phyloP scores from a whole-genome alignment of 35 echinoderm and acorn worm genomes.

The Hemicentrotus pulcherrimus region DNA sequence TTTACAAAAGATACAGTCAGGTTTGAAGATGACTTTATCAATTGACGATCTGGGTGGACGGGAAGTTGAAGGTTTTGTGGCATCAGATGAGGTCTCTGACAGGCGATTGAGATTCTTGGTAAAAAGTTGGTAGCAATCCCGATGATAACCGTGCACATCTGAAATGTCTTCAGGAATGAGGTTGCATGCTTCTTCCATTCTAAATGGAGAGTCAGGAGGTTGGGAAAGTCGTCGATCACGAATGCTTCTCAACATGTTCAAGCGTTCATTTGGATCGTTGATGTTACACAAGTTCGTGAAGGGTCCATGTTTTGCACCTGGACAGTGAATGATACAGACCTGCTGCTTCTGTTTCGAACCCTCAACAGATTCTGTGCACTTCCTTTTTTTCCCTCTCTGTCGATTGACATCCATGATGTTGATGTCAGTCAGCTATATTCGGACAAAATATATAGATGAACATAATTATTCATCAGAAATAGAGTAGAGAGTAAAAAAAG shows the following conservation, averaged over 20 bases:
- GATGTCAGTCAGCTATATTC: too few relatives aligned
- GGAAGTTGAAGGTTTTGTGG: slow-evolving; percentile 14
- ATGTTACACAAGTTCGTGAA: too few relatives aligned
- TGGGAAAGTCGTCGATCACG: not conserved
- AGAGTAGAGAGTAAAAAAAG: too few relatives aligned
- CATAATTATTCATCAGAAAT: too few relatives aligned
- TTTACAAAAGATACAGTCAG: slow-evolving; percentile 66
- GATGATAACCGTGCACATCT: slow-evolving; percentile 48
- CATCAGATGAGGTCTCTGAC: not conserved
- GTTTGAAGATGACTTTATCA: not conserved
- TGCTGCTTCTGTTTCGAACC: too few relatives aligned
- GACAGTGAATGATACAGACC: too few relatives aligned
- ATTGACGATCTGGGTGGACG: not conserved
- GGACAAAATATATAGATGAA: too few relatives aligned
- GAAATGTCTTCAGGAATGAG: slow-evolving; percentile 59
- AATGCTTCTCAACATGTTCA: slow-evolving; percentile 16
- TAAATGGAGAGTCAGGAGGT: slow-evolving; percentile 45
- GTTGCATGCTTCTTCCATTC: slow-evolving; percentile 64
- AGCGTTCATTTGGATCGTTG: too few relatives aligned
- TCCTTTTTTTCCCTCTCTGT: too few relatives aligned
- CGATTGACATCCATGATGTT: too few relatives aligned
- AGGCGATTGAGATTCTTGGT: slow-evolving; percentile 59
- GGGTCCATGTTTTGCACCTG: too few relatives aligned
- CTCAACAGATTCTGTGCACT: too few relatives aligned
- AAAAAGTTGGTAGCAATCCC: slow-evolving; percentile 61